Evolutionary conservation across 2,113 vertebrate species (phyloP), one percentile per base, ranked within the genome.

Genomic region (Apteryx mantelli): DNA sequence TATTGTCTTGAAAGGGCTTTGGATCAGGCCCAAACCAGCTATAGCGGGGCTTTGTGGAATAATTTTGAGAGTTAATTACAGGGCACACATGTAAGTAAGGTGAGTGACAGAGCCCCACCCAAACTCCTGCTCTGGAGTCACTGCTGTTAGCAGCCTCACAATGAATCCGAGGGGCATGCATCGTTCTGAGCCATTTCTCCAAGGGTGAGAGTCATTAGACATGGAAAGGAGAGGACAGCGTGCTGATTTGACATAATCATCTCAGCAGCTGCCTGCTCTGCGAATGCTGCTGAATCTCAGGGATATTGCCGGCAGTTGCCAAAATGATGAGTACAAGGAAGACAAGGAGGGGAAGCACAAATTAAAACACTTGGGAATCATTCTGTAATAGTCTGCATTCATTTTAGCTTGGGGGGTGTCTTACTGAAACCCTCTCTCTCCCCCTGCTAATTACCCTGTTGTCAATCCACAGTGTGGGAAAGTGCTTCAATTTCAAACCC

Each of bases 331-430:
- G 91, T 95, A 76, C 73, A 68, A 88, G 88, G 86, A 48, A 91
- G 88, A 91, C 40, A 68, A 95, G 89, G 69, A 96, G 44, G 91
- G 48, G 88, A 96, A 91, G 73, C 95, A 93, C 96, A 97, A 97
- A 97, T 97, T 97, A 93, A 96, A 96, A 93, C 91, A 94, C 93
- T 95, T 86, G 95, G 94, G 96, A 95, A 95, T 95, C 79, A 40
- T 78, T 83, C 68, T 79, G 46, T 94, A 96, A 97, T 73, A 95
- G 88, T 52, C 88, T 86, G 91, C 89, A 96, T 93, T 93, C 82
- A 88, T 95, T 95, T 88, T 94, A 26, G 10, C 82, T 78, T 71
- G 60, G 68, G 78, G 36, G 91, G 82, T 95, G 87, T 93, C 95
- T 95, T 92, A 90, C 50, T 90, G 82, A 94, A 96, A 96, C 34